A percentile compares a stretch with the other conserved stretches of the same genome.
Evolutionary conservation across 1,140 invertebrate genomes (phyloP).

Genomic region (Gerris buenoi): DNA sequence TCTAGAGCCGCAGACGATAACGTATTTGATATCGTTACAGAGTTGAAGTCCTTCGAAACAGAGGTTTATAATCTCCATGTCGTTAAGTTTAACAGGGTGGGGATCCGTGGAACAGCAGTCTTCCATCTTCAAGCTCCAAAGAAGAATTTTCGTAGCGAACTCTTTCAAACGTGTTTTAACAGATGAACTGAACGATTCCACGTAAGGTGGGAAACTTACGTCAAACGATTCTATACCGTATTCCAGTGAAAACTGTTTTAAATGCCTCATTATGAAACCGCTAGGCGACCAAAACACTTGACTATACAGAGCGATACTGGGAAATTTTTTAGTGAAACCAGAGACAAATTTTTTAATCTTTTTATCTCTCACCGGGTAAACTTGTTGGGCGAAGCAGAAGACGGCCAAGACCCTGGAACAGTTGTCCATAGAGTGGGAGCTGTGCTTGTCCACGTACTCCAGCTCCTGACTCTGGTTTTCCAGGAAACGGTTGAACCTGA

Average conservation of each 20-base stretch:
- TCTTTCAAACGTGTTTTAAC: background rate
- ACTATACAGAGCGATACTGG: slow-evolving; percentile 39
- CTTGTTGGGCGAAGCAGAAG: slow-evolving; percentile 50
- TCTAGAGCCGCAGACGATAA: slow-evolving; percentile 55
- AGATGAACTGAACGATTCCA: background rate
- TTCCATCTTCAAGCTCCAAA: slow-evolving; percentile 35
- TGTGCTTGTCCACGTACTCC: slow-evolving; percentile 38
- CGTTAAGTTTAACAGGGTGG: slow-evolving; percentile 6
- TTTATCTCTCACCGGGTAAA: slow-evolving; percentile 64
- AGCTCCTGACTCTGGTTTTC: slow-evolving; percentile 45
- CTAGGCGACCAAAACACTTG: slow-evolving; percentile 68
- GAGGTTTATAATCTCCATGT: slow-evolving; percentile 6
- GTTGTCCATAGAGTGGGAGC: slow-evolving; percentile 37
- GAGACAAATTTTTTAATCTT: slow-evolving; percentile 54
- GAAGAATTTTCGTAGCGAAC: slow-evolving; percentile 16
- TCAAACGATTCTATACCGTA: background rate
- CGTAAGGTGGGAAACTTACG: background rate
- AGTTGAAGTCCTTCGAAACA: slow-evolving; percentile 11
- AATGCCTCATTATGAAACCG: slow-evolving; percentile 48
- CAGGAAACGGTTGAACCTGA: slow-evolving; percentile 46
- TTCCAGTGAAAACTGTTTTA: slow-evolving; percentile 30
- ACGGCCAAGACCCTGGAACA: slow-evolving; percentile 57
- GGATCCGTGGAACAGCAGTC: background rate
- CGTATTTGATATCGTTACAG: slow-evolving; percentile 42
- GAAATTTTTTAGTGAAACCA: slow-evolving; percentile 60